Evolutionary conservation across 2,797 vertebrate genomes (phyloP).

Genomic region (Gymnoscopelus microlampas): DNA sequence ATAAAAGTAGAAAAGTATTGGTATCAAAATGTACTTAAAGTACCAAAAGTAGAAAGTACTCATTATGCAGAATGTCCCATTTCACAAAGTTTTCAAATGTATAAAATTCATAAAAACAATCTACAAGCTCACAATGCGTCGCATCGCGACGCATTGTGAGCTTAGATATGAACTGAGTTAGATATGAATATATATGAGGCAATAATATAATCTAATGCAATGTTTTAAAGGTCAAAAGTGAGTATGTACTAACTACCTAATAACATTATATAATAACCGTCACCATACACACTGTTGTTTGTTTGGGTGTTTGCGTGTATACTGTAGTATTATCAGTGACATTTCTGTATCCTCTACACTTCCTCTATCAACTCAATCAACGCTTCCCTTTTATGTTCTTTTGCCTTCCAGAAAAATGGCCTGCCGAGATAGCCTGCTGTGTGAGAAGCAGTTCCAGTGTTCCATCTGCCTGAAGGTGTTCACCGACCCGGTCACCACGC

Average conservation of each 20-base stretch:
- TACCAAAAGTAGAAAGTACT: too few species aligned
- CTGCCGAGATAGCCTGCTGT: not conserved
- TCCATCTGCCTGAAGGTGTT: slow-evolving; percentile 49
- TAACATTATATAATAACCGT: not conserved
- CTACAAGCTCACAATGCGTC: too few species aligned
- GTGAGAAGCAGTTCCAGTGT: slow-evolving; percentile 49
- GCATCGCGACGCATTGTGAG: too few species aligned
- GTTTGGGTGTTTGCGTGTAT: not conserved
- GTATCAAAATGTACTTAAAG: too few species aligned
- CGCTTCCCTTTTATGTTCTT: slow-evolving; percentile 8
- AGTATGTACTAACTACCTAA: not conserved
- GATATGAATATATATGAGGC: not conserved
- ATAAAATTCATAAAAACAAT: too few species aligned
- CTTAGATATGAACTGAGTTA: too few species aligned
- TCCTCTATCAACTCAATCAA: slow-evolving; percentile 4
- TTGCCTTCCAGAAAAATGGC: slow-evolving; percentile 3
- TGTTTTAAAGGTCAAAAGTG: not conserved
- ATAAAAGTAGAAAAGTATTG: too few species aligned
- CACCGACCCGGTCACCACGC: slow-evolving; percentile 43
- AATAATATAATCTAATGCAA: not conserved
- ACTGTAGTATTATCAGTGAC: not conserved
- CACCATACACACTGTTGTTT: not conserved
- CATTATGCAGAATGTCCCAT: too few species aligned
- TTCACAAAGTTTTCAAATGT: too few species aligned
- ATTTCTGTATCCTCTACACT: not conserved